Conservation (phyloP, 2,888 invertebrate genomes). For the Alitta virens region DNA sequence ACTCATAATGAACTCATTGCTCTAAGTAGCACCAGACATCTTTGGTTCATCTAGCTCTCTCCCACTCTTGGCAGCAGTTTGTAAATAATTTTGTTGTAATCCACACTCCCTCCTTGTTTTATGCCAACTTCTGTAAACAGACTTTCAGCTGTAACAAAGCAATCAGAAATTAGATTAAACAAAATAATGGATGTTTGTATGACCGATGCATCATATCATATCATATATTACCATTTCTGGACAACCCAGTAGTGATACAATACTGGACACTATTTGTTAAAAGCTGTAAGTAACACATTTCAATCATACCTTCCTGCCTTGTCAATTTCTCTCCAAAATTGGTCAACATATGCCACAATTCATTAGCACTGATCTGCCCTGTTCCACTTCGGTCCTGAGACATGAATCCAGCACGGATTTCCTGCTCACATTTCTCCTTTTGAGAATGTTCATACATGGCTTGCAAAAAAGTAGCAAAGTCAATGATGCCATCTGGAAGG, state of each 20-base stretch:
- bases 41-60: no score
- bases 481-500: constrained; percentile 42
- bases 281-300: no score
- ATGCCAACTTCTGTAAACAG: constrained; percentile 29
- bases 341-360: constrained; percentile 80
- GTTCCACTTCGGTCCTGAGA: constrained; percentile 68
- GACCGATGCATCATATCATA: no score
- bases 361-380: constrained; percentile 72
- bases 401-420: constrained; percentile 83
- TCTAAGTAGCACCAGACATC: no score
- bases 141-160: constrained; percentile 25
- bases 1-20: no score
- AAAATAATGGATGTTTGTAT: not conserved
- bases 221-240: no score
- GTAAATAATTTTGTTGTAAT: constrained; percentile 26
- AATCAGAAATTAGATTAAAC: not conserved
- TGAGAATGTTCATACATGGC: constrained; percentile 85
- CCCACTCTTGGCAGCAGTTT: constrained; percentile 13
- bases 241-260: no score
- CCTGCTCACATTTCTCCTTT: constrained; percentile 78
- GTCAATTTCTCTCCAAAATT: constrained; percentile 87
- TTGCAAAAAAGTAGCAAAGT: constrained; percentile 89
- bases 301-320: constrained; percentile 29
- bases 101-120: constrained; percentile 15
- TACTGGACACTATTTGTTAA: no score